Evolutionary conservation across 1,140 invertebrate genomes (phyloP), one percentile per base, ranked within the genome.

Genomic region (Pseudomyrmex cubaensis): DNA sequence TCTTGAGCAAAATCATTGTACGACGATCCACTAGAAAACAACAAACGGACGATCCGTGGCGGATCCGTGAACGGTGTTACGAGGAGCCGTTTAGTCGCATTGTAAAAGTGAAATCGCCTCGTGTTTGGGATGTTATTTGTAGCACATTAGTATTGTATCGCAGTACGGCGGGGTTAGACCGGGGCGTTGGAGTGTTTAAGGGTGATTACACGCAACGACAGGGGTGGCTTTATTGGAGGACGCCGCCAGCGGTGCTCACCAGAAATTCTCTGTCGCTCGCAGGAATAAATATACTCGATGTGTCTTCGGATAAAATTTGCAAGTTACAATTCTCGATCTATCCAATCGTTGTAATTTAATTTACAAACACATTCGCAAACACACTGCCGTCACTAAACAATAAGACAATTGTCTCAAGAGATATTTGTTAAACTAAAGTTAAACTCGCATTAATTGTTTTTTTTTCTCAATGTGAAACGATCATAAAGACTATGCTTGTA

Each of bases 131-230:
- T 93, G 93, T 94, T 94, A 93, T 94, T 94, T 94, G 93, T 94
- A 94, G 92, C 93, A 93, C 93, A 94, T 94, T 94, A 94, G 93
- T 94, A 94, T 94, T 94, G 92, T 94, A 92, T 92, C 90, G 93
- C 87, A 80, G 90, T 85, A 85, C 84, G 87, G 66, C 89, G 87
- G 91, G 90, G 90, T 89, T 89, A 91, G 90, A 85, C 83, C 90
- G 86, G 92, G 92, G 93, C 92, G 93, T 93, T 94, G 89, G 92
- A 94, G 93, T 94, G 93, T 94, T 94, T 94, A 94, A 94, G 93
- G 93, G 92, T 93, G 93, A 94, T 94, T 94, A 94, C 93, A 92
- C 92, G 91, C 93, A 91, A 93, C 91, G 93, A 93, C 92, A 92
- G 91, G 93, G 93, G 93, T 93, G 90, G 92, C 93, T 94, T 94